Conservation (phyloP, 2,888 invertebrate genomes). For the Drosophila macrospina region DNA sequence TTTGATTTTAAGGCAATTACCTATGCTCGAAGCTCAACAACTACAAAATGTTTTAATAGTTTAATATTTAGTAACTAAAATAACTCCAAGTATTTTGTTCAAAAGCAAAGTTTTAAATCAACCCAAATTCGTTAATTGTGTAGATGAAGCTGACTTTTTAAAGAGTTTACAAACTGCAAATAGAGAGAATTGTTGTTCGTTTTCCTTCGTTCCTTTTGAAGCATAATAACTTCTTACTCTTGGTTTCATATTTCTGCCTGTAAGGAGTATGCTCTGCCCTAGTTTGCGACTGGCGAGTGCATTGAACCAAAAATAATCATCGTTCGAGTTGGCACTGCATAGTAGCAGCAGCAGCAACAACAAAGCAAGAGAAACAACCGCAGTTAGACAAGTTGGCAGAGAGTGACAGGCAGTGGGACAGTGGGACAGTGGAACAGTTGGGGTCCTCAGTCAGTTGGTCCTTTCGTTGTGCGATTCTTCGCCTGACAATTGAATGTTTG, state of each 20-base stretch:
- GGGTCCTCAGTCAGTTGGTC: constrained; percentile 1
- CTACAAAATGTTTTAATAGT: background rate
- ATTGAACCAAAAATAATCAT: constrained; percentile 73
- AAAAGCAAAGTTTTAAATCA: background rate
- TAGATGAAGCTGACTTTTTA: constrained; percentile 3
- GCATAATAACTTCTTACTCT: constrained; percentile 19
- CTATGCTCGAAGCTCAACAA: too few relatives aligned
- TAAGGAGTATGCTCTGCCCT: constrained; percentile 53
- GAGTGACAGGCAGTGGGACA: constrained; percentile 32
- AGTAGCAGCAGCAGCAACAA: constrained; percentile 12
- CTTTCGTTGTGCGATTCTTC: constrained; percentile 52
- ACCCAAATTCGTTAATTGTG: background rate
- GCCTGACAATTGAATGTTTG: constrained; percentile 31
- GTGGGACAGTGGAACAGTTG: constrained; percentile 25
- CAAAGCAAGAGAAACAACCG: constrained; percentile 26
- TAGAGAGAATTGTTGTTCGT: background rate
- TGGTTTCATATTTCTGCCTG: constrained; percentile 26
- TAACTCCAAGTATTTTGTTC: too few relatives aligned
- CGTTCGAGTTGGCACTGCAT: constrained; percentile 43
- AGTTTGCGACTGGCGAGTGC: constrained; percentile 67
- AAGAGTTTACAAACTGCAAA: background rate
- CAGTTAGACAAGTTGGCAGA: constrained; percentile 25
- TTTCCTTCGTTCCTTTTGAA: background rate
- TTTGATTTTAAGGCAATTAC: too few relatives aligned
- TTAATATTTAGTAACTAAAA: too few relatives aligned